Evolutionary conservation across 2,797 vertebrate species (phyloP).

Genomic region (Pipistrellus pygmaeus): DNA sequence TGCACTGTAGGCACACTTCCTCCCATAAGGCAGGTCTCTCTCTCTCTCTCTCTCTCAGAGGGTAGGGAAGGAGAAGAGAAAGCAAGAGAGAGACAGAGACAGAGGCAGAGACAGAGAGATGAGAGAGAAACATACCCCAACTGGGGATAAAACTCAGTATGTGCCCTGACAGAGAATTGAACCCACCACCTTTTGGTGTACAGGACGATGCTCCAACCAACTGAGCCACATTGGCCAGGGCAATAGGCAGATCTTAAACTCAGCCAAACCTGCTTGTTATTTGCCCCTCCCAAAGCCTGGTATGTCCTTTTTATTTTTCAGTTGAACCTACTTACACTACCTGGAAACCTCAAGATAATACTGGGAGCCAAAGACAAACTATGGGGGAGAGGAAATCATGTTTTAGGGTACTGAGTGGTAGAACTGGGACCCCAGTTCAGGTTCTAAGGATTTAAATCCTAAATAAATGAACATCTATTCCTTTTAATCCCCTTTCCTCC

Average conservation of each 20-base stretch:
- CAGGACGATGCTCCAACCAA: too few species aligned
- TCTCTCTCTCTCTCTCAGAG: too few species aligned
- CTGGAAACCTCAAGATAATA: background rate
- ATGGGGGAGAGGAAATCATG: background rate
- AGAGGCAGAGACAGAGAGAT: too few species aligned
- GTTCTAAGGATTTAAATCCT: background rate
- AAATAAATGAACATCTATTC: background rate
- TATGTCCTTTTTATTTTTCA: background rate
- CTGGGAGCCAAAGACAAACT: slow-evolving; percentile 14
- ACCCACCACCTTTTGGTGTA: too few species aligned
- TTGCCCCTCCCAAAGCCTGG: background rate
- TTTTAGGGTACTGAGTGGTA: background rate
- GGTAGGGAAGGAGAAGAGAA: too few species aligned
- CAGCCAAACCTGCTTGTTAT: background rate
- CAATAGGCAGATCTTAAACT: background rate
- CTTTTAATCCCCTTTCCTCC: background rate
- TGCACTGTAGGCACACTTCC: background rate
- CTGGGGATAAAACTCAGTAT: too few species aligned
- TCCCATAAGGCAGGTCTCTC: background rate
- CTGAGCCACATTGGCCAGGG: too few species aligned
- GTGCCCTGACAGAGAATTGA: too few species aligned
- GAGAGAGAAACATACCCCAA: too few species aligned
- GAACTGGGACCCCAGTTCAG: background rate
- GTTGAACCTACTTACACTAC: background rate
- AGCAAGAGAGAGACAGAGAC: too few species aligned